A percentile compares a stretch with the other conserved stretches of the same genome.
Evolutionary conservation across 2,113 vertebrate species (phyloP).

Genomic region (Anolis sagrei): DNA sequence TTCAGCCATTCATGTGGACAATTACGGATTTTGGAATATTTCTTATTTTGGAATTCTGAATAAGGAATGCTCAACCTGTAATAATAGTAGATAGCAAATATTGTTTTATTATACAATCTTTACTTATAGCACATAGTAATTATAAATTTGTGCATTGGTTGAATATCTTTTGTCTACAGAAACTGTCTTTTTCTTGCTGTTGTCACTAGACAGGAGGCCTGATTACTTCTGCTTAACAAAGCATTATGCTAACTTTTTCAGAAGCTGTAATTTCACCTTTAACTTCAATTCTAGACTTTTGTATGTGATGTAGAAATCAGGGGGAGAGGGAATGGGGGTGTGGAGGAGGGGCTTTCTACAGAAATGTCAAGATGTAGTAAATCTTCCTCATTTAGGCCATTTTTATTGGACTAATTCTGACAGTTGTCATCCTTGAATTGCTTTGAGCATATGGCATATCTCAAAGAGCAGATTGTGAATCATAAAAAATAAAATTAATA

Average conservation of each 20-base stretch:
- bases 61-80: too few relatives aligned
- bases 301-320: conserved; percentile 56
- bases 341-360: conserved; percentile 63
- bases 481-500: conserved; percentile 98
- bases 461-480: conserved; percentile 95
- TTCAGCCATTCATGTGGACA: too few relatives aligned
- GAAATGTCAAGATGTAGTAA: conserved; percentile 86
- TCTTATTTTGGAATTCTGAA: too few relatives aligned
- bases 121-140: conserved; percentile 77
- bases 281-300: conserved; percentile 62
- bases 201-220: conserved; percentile 47
- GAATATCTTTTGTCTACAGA: conserved; percentile 47
- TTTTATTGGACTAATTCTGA: conserved; percentile 94
- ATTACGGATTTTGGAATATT: too few relatives aligned
- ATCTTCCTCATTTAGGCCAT: conserved; percentile 93
- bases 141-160: conserved; percentile 74
- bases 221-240: conserved; percentile 47
- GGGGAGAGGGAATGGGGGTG: conserved; percentile 21
- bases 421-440: conserved; percentile 94
- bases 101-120: conserved; percentile 74
- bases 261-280: conserved; percentile 69
- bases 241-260: conserved; percentile 57
- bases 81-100: background rate
- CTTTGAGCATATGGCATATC: conserved; percentile 95
- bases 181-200: conserved; percentile 54